These are phyloP conservation scores for Ovis aries DNA, from an alignment of 2,113 vertebrate species.

Conservation along the genomic window ARS-UI_Ramb_v3.0 NC_056061.1:40319001-40319500, in stretches of 20 bases:
- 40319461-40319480: neutral
- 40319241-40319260: neutral
- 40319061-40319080: slow-evolving; percentile 87
- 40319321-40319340: neutral
- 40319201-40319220: slow-evolving; percentile 84
- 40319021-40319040: slow-evolving; percentile 77
- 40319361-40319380: neutral
- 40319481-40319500: neutral
- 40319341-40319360: neutral
- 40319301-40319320: neutral
- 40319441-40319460: neutral
- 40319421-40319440: neutral
- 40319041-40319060: slow-evolving; percentile 80
- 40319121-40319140: slow-evolving; percentile 87
- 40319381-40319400: neutral
- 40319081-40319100: slow-evolving; percentile 85
- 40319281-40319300: neutral
- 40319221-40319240: slow-evolving; percentile 78
- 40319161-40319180: slow-evolving; percentile 83
- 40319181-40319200: slow-evolving; percentile 19
- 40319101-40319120: slow-evolving; percentile 84
- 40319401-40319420: neutral
- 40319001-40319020: slow-evolving; percentile 86
- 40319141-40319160: slow-evolving; percentile 81
- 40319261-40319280: neutral